phyloP scores from a whole-genome alignment of 2,113 vertebrate species.

The Nymphicus hollandicus region DNA sequence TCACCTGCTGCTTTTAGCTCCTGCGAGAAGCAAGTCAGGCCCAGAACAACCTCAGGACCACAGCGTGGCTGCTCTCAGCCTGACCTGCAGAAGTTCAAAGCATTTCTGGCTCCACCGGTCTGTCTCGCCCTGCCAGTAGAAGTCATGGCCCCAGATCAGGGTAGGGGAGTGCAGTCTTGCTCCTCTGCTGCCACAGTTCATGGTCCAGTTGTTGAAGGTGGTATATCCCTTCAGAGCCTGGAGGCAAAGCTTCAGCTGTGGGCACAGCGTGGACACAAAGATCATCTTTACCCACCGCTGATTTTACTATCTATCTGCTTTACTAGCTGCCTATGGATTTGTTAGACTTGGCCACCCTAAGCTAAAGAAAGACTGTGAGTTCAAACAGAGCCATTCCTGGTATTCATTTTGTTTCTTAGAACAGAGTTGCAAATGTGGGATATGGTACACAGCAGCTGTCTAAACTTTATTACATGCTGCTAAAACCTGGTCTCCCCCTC shows the following conservation, averaged over 20 bases:
- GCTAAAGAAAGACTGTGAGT: neutral
- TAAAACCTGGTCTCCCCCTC: neutral
- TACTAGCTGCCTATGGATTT: neutral
- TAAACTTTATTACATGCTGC: neutral
- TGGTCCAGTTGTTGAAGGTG: neutral
- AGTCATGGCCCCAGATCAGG: fast-evolving
- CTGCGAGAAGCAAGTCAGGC: neutral
- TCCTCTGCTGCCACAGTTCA: neutral
- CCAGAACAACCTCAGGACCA: neutral
- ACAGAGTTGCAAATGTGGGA: neutral
- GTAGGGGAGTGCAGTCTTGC: fast-evolving
- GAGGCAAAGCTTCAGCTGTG: neutral
- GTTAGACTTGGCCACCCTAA: neutral
- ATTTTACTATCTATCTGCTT: neutral
- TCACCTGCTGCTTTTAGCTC: neutral
- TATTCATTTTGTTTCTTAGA: neutral
- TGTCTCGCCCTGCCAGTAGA: neutral
- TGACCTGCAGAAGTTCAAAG: neutral
- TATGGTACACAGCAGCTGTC: neutral
- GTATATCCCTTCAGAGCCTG: neutral
- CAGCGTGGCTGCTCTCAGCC: neutral
- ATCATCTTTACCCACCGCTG: neutral
- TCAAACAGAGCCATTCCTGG: neutral
- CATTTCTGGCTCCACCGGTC: neutral
- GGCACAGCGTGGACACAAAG: neutral